These are phyloP conservation scores for Natator depressus DNA, from an alignment of 2,113 vertebrate genomes.

Conservation along the genomic window DNA sequence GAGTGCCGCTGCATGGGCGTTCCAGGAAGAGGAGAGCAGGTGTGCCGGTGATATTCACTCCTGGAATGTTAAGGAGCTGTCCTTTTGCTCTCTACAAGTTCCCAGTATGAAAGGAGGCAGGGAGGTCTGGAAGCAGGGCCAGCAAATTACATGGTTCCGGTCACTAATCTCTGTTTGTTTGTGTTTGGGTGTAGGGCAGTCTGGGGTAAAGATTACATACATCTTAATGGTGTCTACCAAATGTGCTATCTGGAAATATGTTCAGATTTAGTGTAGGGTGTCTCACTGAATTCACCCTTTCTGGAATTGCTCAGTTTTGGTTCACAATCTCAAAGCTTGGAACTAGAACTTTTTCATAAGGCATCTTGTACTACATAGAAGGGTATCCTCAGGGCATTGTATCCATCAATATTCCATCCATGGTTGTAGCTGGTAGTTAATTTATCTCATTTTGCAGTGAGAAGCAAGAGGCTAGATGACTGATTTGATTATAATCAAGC, in stretches of 20 bases:
- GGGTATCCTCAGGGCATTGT: slow-evolving; percentile 18
- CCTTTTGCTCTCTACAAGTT: neutral
- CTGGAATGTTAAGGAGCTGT: neutral
- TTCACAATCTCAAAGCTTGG: slow-evolving; percentile 11
- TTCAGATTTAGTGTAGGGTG: neutral
- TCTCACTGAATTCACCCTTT: neutral
- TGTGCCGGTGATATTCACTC: slow-evolving; percentile 28
- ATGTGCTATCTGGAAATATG: neutral
- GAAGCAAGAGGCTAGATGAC: slow-evolving; percentile 54
- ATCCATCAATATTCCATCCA: slow-evolving; percentile 67
- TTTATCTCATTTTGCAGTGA: slow-evolving; percentile 53
- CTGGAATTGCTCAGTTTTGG: neutral
- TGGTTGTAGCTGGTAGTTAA: slow-evolving; percentile 40
- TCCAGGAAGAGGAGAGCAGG: neutral
- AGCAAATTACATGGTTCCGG: neutral
- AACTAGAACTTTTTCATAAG: slow-evolving; percentile 6
- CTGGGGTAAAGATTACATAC: too few relatives aligned
- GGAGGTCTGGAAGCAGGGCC: neutral
- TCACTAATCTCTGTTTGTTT: neutral
- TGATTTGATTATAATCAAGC: slow-evolving; percentile 62
- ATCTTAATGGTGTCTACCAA: neutral
- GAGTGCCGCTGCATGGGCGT: neutral
- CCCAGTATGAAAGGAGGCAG: neutral
- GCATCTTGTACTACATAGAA: neutral
- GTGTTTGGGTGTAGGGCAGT: neutral